Base-by-base conservation (phyloP, 2,113 vertebrate species). In the Oreochromis aureus region DNA sequence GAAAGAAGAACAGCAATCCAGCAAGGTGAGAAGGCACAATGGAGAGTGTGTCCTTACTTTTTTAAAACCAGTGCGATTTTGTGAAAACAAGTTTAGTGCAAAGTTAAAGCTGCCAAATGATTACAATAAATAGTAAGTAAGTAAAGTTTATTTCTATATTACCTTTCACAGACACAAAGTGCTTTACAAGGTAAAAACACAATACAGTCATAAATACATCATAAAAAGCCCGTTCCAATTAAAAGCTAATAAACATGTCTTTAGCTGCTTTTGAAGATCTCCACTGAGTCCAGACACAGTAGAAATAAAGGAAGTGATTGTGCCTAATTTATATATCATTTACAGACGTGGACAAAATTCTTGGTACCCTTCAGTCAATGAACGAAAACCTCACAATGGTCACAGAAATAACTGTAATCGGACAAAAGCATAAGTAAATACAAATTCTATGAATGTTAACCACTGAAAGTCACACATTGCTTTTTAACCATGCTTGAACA, bases 111-210 rank as follows among this genome's bases (percentile, higher is more conserved):
- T 5, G 56, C 56, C 13, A 58, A 58, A 2, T 30, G 56, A 30
- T 30, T 58, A 58, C 56, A 58, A 27, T 27, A 15, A 0, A 27
- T 0, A 58, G 55, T 58, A 8, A 15, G 11, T 0, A 56, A 7
- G 55, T 58, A 58, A 27, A 58, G 22, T 22, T 22, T 22, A 22
- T 22, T 22, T 22, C 22, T 22, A 22, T 22, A 22, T 22, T 22
- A 22, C 22, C 22, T n/a, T n/a, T n/a, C n/a, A n/a, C n/a, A n/a
- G n/a, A n/a, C n/a, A n/a, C n/a, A n/a, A n/a, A n/a, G n/a, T n/a
- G n/a, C n/a, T n/a, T n/a, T n/a, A n/a, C n/a, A n/a, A n/a, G n/a
- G n/a, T n/a, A n/a, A n/a, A n/a, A n/a, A n/a, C n/a, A n/a, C n/a
- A n/a, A n/a, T n/a, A n/a, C n/a, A n/a, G n/a, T n/a, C n/a, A n/a